Evolutionary conservation across 2,797 vertebrate genomes (phyloP), one percentile per base, ranked within the genome.

Genomic region (Apogon talboti): DNA sequence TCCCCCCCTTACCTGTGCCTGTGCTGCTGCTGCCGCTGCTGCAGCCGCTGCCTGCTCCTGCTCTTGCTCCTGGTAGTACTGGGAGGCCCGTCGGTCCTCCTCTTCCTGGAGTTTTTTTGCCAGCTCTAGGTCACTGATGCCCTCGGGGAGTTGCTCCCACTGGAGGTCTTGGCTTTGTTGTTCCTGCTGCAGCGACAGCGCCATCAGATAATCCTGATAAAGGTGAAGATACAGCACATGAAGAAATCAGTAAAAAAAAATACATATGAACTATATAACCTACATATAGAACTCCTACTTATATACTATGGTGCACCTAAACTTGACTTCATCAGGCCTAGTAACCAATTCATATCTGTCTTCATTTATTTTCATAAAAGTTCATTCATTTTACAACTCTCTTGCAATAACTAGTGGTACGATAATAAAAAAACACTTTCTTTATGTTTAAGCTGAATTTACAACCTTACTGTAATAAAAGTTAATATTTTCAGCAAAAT

Each of bases 71-170:
- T 99, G 97, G 70, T 98, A 99, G 94, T 95, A 99, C 72, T 99
- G 97, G 10, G 98, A 99, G 49, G 98, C 98, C 55, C 95, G 94
- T 21, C 95, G 89, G 83, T 99, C 97, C 71, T 99, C 98, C 64
- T 99, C 98, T 72, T 99, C 97, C 84, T 99, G 98, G 40, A 99
- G 96, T 83, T 98, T 98, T 89, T 98, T 99, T 0, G 98, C 98
- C 45, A 99, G 92, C 82, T 99, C 97, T 38, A 98, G 90, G 83
- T 99, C 98, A 67, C 97, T 98, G 92, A 98, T 95, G 71, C 96
- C 98, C 91, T 98, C 97, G 1, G 97, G 96, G 42, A 97, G 94
- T 71, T 97, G 96, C 69, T 98, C 98, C 97, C 97, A 99, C 57
- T 95, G 94, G 30, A 98, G 91, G 42, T 98, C 97, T 84, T 95